Evolutionary conservation across 2,113 vertebrate species (phyloP), one percentile per base, ranked within the genome.

Genomic region (Indri indri): DNA sequence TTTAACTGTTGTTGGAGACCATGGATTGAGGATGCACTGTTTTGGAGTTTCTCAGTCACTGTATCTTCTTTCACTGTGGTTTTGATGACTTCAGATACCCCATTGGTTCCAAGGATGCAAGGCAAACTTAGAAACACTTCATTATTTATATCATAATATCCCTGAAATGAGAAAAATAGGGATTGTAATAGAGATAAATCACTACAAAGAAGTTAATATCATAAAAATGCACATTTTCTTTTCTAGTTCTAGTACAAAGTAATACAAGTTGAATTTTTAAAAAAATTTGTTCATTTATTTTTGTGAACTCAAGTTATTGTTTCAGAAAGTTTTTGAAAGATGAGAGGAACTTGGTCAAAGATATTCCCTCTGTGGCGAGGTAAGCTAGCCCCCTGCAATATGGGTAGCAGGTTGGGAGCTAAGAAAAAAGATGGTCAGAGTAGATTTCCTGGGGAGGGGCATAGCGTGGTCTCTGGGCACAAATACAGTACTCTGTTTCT

Each of bases 111-210:
- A 97, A 99, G 98, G 45, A 99, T 45, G 90, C 99, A 99, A 0
- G 99, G 99, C 40, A 99, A 97, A 96, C 99, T 99, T 98, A 99
- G 98, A 98, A 99, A 99, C 45, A 99, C 99, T 96, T 99, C 99
- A 2, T 98, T 98, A 27, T 99, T 98, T 82, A 99, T 99, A 94
- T 98, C 99, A 37, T 98, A 99, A 98, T 98, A 99, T 22, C 99
- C 99, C 99, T 99, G 88, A 96, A 98, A 95, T 89, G 97, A 87
- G 74, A 98, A 18, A 52, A 34, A 79, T 30, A 96, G n/a, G 54
- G 42, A 59, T 94, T 96, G 86, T 47, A 76, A 40, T 54, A 91
- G n/a, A 88, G 61, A 13, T 93, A 13, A 81, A 40, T 84, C 71
- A 84, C 16, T 50, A 13, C 17, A 88, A 82, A 92, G 59, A 73